These are phyloP conservation scores for Polyergus mexicanus DNA, from an alignment of 1,140 invertebrate species.

Conservation along the genomic window DNA sequence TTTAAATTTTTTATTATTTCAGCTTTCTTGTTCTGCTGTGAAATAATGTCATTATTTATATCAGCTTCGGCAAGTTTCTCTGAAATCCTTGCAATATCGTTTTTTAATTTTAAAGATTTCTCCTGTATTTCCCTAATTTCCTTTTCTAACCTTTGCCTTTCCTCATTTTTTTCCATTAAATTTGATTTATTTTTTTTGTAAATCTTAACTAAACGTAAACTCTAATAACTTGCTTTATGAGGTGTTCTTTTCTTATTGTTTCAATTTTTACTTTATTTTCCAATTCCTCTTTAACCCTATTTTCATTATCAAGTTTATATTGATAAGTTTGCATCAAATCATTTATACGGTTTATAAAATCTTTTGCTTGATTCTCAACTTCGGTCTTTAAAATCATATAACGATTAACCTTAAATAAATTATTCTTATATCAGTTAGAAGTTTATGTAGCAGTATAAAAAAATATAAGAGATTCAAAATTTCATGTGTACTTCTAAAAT, in stretches of 20 bases:
- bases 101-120: slow-evolving; percentile 92
- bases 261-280: slow-evolving; percentile 93
- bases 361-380: slow-evolving; percentile 93
- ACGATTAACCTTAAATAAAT: slow-evolving; percentile 90
- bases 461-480: not conserved
- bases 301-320: slow-evolving; percentile 95
- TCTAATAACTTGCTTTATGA: slow-evolving; percentile 94
- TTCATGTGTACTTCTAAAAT: not conserved
- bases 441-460: not conserved
- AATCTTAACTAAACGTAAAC: too few relatives aligned
- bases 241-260: slow-evolving; percentile 91
- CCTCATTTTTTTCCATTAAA: slow-evolving; percentile 90
- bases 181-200: slow-evolving; percentile 95
- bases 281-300: slow-evolving; percentile 92
- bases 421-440: slow-evolving; percentile 20
- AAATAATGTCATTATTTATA: slow-evolving; percentile 97
- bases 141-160: slow-evolving; percentile 89
- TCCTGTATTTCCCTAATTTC: slow-evolving; percentile 93
- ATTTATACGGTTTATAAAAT: slow-evolving; percentile 94
- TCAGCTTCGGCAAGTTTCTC: slow-evolving; percentile 96
- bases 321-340: slow-evolving; percentile 96
- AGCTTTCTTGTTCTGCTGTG: slow-evolving; percentile 95
- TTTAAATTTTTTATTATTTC: slow-evolving; percentile 99
- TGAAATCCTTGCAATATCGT: slow-evolving; percentile 92
- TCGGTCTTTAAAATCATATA: slow-evolving; percentile 97